phyloP scores from a whole-genome alignment of 2,113 vertebrate genomes.

The Rhinoptilus africanus region DNA sequence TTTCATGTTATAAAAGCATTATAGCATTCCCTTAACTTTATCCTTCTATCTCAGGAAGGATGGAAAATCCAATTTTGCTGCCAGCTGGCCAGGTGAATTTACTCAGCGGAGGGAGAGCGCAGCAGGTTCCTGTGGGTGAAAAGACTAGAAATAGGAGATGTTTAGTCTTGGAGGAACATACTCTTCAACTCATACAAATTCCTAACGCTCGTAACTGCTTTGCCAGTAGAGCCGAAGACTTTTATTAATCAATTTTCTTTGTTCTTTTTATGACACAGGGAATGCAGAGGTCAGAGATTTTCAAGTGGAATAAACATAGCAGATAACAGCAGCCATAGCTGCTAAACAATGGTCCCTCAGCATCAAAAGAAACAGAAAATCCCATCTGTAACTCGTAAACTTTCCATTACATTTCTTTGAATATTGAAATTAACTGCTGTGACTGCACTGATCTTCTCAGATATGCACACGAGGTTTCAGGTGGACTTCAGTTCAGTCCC shows the following conservation, averaged over 20 bases:
- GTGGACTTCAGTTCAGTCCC: background rate
- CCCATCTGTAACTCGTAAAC: background rate
- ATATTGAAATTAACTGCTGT: background rate
- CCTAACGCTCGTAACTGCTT: background rate
- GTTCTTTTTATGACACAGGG: conserved; percentile 51
- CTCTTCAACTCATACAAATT: background rate
- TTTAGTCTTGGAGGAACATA: background rate
- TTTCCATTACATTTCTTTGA: background rate
- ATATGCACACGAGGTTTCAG: background rate
- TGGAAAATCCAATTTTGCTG: background rate
- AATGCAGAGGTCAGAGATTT: conserved; percentile 62
- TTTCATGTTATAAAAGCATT: conserved; percentile 35
- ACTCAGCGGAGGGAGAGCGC: background rate
- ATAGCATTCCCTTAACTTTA: background rate
- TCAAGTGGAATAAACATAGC: conserved; percentile 30
- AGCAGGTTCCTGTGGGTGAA: background rate
- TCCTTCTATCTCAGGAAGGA: background rate
- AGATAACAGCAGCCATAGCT: background rate
- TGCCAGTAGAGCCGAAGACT: conserved; percentile 6
- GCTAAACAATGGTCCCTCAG: conserved; percentile 26
- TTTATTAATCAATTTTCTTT: conserved; percentile 58
- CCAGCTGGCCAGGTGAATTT: conserved; percentile 4
- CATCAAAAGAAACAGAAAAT: conserved; percentile 29
- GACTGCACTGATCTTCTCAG: background rate
- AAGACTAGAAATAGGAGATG: background rate